Conservation (phyloP, 2,797 vertebrate species). For the Mormyrus hasselquistii region DNA sequence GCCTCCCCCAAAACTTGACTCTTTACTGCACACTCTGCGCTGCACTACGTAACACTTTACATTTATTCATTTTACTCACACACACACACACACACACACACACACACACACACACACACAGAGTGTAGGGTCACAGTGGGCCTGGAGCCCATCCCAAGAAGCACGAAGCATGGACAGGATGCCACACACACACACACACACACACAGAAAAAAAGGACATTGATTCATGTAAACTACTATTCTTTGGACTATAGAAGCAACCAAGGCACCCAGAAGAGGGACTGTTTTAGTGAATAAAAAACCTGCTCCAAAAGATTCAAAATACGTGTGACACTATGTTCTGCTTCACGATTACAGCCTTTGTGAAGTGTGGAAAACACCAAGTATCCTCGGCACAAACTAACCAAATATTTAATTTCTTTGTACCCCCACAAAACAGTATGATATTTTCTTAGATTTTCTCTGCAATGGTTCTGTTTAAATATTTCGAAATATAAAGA, state of each 20-base stretch:
- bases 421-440: not conserved
- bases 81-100: no score
- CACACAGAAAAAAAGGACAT: not conserved
- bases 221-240: not conserved
- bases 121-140: not conserved
- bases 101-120: no score
- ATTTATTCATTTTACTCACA: no score
- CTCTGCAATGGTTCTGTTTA: not conserved
- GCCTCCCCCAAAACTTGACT: no score
- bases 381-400: not conserved
- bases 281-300: not conserved
- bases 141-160: not conserved
- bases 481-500: conserved; percentile 18
- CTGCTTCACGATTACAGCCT: not conserved
- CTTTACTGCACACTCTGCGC: no score
- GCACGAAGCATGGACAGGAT: not conserved
- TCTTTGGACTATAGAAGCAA: not conserved
- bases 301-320: not conserved
- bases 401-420: not conserved
- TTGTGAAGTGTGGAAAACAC: not conserved
- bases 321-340: not conserved
- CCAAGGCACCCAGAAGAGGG: not conserved
- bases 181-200: not conserved
- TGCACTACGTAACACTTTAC: no score
- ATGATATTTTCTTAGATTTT: not conserved